A percentile compares a stretch with the other conserved stretches of the same genome.
Evolutionary conservation across 2,113 vertebrate species (phyloP).

Genomic region (Emberiza fucata): DNA sequence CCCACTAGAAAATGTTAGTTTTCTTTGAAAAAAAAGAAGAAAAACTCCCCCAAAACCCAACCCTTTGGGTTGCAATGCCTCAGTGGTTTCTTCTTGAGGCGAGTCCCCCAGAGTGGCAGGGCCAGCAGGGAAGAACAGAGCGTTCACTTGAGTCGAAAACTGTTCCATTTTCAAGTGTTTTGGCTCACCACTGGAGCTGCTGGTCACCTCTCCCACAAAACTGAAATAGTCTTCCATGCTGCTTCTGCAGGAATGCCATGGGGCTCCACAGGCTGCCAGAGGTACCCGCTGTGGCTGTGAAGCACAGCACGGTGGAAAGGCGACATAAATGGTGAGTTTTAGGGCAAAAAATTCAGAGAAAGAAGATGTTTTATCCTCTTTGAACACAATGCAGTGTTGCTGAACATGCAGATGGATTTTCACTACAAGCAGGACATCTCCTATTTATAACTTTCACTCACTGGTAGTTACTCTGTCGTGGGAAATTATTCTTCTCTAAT

Average conservation of each 20-base stretch:
- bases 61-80: neutral
- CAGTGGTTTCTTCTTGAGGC: accelerated
- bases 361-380: neutral
- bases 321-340: accelerated
- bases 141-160: neutral
- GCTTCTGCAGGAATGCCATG: neutral
- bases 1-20: neutral
- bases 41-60: neutral
- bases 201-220: neutral
- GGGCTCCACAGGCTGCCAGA: neutral
- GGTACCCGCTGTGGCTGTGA: accelerated
- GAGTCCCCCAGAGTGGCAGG: accelerated
- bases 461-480: neutral
- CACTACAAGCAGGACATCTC: neutral
- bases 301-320: accelerated
- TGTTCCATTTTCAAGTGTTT: neutral
- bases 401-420: neutral
- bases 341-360: neutral
- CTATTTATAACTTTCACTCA: neutral
- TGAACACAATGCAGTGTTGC: neutral
- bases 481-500: neutral
- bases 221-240: accelerated
- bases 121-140: neutral
- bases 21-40: neutral
- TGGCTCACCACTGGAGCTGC: neutral